Evolutionary conservation across 92 coral and sea anemone species (phyloP), one percentile per base, ranked within the genome.

Genomic region (Isaurus tuberculatus): DNA sequence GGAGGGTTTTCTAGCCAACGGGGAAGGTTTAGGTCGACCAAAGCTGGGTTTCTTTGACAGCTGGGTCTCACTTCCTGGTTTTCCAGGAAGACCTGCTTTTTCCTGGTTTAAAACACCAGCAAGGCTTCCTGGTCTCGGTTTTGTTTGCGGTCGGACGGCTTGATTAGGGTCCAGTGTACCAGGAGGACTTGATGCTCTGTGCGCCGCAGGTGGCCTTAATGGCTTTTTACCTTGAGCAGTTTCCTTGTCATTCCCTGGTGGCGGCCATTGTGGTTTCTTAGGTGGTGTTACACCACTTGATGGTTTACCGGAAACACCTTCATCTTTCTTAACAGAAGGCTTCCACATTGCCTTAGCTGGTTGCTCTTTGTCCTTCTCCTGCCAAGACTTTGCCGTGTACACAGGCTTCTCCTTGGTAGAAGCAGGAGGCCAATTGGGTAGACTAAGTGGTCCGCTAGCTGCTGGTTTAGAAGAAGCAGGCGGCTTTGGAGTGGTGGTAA

Each of bases 41-140:
- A 58, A 77, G 49, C 82, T 58, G 34, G 82, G 82, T 55, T 77
- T 77, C 55, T 77, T 77, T 58, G 82, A 77, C 32, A 77, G 37
- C 82, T 77, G 82, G 82, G 68, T 25, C 11, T 77, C 70, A 34
- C 68, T 77, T 22, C 70, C 82, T 25, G 82, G 82, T 23, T 36
- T 77, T 29, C 70, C 69, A 19, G 82, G 34, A 1, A 55, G 15
- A 40, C 69, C 70, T 3, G 81, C 68, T 40, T 77, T 77, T 36
- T 58, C 82, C 70, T 83, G 85, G 31, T 67, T 86, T 23, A 83
- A 63, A 57, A 83, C 27, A 34, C 91, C 91, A 60, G 87, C 91
- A 58, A 83, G 91, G 53, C 91, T 88, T 34, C 70, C 84, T 58
- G 91, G 91, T 34, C 91, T 58, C 14, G 82, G 49, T 53, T 77